Base-by-base conservation (phyloP, 2,888 invertebrate genomes). In the Callimorpha dominula region DNA sequence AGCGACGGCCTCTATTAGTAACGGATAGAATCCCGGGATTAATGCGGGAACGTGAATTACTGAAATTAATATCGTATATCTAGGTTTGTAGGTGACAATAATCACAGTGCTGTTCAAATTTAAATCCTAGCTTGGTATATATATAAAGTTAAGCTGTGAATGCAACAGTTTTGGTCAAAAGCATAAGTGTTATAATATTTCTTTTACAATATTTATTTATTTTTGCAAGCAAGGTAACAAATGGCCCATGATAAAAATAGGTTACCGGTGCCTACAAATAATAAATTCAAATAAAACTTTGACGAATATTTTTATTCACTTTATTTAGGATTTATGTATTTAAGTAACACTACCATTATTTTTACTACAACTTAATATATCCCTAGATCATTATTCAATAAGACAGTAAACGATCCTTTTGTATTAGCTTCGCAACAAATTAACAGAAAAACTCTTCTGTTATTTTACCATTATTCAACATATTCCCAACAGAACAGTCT, bases 401-500 rank as follows among this genome's bases (percentile, higher is more conserved):
- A 0, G 7, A 54, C 31, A 31, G 31, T 31, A 1, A 31, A n/a
- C 54, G 4, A 17, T 54, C 8, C 7, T 8, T 54, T 54, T 9
- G 2, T 57, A 20, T 57, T 12, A 31, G 5, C 12, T 57, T 57
- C 20, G 1, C n/a, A 57, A 57, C n/a, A 4, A 57, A 12, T 12
- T 60, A 20, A 20, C 1, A 31, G 17, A 72, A 68, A 12, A 31
- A n/a, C 54, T 68, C 9, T 14, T 65, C 64, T 9, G 57, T 60
- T 68, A 52, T 54, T 52, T 52, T 73, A 57, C 11, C 62, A 73
- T 66, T 64, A 64, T 60, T 65, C 46, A 5, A 66, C 63, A 54
- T 67, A 57, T 70, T 60, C 67, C 70, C 46, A 49, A 75, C 79
- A 76, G 72, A 67, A 68, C 65, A 70, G 66, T 57, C 70, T 81